Base-by-base conservation (phyloP, 2,113 vertebrate genomes). In the Blennius ocellaris region DNA sequence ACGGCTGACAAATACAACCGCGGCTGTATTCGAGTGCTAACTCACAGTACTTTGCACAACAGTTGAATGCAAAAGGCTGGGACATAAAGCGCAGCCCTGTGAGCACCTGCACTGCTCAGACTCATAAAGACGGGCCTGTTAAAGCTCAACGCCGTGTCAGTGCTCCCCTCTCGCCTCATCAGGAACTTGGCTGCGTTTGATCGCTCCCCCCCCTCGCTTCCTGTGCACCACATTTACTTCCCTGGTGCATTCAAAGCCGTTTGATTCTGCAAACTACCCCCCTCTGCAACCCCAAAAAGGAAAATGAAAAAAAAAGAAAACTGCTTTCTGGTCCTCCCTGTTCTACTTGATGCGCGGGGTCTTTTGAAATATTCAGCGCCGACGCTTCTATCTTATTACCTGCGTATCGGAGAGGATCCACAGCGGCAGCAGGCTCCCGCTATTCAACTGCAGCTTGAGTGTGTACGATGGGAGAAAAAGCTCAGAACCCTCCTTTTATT, bases 341-440 rank as follows among this genome's bases (percentile, higher is more conserved):
- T 53, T 85, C 73, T 48, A 74, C 80, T 87, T 83, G 72, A 88
- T 83, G 68, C 69, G 49, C 54, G 44, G 14, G 38, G 69, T 30
- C 69, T 74, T 76, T 77, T 89, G 66, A 89, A 92, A 88, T 80
- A 84, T 89, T 86, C 73, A 83, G n/a, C 11, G 39, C 56, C 41
- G 50, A 73, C 66, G 61, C 64, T 66, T 74, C 74, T 30, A 16
- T 83, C 82, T 71, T 86, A 78, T 83, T 86, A 90, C 75, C 79
- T 89, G 69, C 43, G n/a, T 66, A 73, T 86, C 71, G 53, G 67
- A 45, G 39, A 63, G 66, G 63, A 80, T 71, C 17, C 61, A 49
- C 52, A 51, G 53, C 17, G 36, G 55, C 41, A 73, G 5, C 12
- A 37, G 44, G 51, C 69, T 73, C 44, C 38, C 50, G 60, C 53